phyloP scores from a whole-genome alignment of 2,888 invertebrate genomes.

The Erebia ligea region DNA sequence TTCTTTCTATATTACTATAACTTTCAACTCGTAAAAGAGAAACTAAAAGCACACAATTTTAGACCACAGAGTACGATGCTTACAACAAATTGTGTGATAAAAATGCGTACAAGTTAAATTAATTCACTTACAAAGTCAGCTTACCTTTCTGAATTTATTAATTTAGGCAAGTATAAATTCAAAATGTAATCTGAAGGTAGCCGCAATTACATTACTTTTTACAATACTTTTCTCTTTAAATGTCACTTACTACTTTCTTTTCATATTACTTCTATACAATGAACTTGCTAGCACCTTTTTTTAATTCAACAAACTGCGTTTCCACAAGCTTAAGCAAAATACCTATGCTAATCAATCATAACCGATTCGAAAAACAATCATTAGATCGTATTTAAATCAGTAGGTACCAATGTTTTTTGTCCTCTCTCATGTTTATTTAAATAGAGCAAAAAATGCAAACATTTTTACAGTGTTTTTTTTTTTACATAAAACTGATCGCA shows the following conservation, averaged over 20 bases:
- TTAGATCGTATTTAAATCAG: conserved; percentile 15
- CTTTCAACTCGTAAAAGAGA: no score
- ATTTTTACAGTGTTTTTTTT: conserved; percentile 11
- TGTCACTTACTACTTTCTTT: not conserved
- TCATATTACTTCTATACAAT: not conserved
- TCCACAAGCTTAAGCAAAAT: not conserved
- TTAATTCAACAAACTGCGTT: not conserved
- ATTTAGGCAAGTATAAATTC: no score
- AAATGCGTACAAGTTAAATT: conserved; percentile 8
- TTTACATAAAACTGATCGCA: not conserved
- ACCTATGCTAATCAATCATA: not conserved
- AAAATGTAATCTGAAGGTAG: no score
- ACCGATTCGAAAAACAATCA: conserved; percentile 10
- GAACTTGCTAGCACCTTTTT: not conserved
- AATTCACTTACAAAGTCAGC: conserved; percentile 1
- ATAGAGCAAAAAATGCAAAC: conserved; percentile 19
- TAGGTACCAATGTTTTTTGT: conserved; percentile 10
- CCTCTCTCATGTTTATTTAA: conserved; percentile 14
- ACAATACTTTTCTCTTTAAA: not conserved
- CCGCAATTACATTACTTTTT: no score
- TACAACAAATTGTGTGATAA: not conserved
- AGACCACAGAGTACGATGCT: not conserved
- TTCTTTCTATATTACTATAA: no score
- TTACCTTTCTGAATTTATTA: no score
- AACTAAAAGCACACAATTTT: no score